A percentile compares a stretch with the other conserved stretches of the same genome.
Evolutionary conservation across 2,888 invertebrate species (phyloP).

Genomic region (Selenia dentaria): DNA sequence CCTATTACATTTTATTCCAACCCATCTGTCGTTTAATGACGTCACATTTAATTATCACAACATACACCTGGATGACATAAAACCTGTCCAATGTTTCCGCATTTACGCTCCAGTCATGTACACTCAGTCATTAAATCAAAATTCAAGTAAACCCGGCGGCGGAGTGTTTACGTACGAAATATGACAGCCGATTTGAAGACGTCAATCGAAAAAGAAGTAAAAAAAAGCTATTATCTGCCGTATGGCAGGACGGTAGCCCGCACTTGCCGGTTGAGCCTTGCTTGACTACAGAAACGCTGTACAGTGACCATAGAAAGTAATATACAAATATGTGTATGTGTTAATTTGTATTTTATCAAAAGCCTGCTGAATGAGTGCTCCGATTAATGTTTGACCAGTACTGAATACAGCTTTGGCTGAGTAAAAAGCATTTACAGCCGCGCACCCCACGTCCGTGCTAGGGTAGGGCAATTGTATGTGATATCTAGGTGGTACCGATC

Average conservation of each 20-base stretch:
- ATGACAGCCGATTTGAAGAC: slow-evolving; percentile 63
- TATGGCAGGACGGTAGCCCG: slow-evolving; percentile 58
- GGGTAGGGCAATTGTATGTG: too few species aligned
- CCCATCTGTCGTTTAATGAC: slow-evolving; percentile 4
- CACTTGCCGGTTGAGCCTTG: slow-evolving; percentile 41
- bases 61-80: slow-evolving; percentile 6
- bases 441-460: too few species aligned
- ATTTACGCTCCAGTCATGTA: slow-evolving; percentile 3
- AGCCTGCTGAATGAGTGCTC: too few species aligned
- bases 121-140: slow-evolving; percentile 27
- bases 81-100: slow-evolving; percentile 19
- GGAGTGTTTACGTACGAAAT: slow-evolving; percentile 48
- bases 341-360: too few species aligned
- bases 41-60: slow-evolving; percentile 3
- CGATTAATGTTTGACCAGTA: too few species aligned
- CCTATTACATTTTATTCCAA: background rate
- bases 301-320: slow-evolving; percentile 42
- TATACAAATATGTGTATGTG: too few species aligned
- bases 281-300: slow-evolving; percentile 48
- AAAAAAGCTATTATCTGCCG: slow-evolving; percentile 72
- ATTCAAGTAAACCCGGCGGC: slow-evolving; percentile 33
- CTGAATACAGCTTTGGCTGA: too few species aligned
- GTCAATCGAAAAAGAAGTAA: slow-evolving; percentile 59
- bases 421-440: too few species aligned
- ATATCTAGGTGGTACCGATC: too few species aligned